A percentile compares a stretch with the other conserved stretches of the same genome.
phyloP scores from a whole-genome alignment of 1,140 invertebrate genomes.

The Heterodera schachtii region DNA sequence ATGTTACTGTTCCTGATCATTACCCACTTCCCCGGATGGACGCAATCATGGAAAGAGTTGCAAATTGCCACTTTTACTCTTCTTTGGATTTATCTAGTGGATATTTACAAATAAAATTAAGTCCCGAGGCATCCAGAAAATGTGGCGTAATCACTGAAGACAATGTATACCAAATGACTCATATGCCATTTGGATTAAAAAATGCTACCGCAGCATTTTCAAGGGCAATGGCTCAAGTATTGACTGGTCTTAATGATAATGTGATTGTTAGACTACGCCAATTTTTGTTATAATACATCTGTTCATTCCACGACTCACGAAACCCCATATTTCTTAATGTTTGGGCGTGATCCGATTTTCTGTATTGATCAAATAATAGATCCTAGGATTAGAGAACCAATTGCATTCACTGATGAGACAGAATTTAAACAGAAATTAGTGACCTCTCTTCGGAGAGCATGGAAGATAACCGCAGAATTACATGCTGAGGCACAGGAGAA shows the following conservation, averaged over 20 bases:
- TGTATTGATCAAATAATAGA: constrained; percentile 16
- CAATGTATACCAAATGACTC: background rate
- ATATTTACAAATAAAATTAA: constrained; percentile 15
- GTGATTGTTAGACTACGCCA: background rate
- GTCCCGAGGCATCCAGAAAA: background rate
- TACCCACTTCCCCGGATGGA: constrained; percentile 21
- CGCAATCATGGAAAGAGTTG: constrained; percentile 8
- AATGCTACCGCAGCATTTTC: constrained; percentile 10
- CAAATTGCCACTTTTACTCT: background rate
- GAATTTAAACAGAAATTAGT: constrained; percentile 26
- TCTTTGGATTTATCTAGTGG: constrained; percentile 6
- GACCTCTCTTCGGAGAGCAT: constrained; percentile 23
- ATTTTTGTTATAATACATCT: constrained; percentile 39
- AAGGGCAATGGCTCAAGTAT: background rate
- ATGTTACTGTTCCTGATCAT: background rate
- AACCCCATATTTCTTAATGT: constrained; percentile 32
- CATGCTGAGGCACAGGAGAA: background rate
- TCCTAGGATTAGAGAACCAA: background rate
- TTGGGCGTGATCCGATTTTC: constrained; percentile 36
- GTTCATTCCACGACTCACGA: constrained; percentile 25
- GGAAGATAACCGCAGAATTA: constrained; percentile 6
- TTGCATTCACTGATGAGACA: background rate
- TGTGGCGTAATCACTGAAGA: constrained; percentile 18
- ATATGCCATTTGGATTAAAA: constrained; percentile 22
- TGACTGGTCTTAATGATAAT: constrained; percentile 9